These are phyloP conservation scores for Piaya cayana DNA, from an alignment of 2,113 vertebrate genomes.

Conservation along the genomic window DNA sequence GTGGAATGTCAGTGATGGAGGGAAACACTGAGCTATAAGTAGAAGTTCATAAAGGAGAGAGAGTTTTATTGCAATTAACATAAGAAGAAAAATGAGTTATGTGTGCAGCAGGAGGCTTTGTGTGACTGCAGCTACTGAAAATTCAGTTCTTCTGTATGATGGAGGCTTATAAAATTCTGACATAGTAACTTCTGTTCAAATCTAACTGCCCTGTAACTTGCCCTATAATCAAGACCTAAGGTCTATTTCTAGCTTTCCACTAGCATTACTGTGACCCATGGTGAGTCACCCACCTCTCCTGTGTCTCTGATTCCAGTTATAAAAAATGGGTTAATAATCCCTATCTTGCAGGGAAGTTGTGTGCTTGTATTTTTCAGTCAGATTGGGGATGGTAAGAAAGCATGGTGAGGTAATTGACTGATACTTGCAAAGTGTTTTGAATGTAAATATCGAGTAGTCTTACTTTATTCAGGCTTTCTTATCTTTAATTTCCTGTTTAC, in stretches of 20 bases:
- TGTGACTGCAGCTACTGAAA: neutral
- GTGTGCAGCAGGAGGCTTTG: neutral
- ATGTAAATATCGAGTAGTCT: neutral
- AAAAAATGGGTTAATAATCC: constrained; percentile 12
- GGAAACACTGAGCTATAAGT: neutral
- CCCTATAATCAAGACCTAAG: neutral
- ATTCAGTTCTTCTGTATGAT: neutral
- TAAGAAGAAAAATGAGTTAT: neutral
- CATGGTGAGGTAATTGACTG: neutral
- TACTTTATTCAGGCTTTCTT: constrained; percentile 11
- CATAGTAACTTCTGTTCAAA: neutral
- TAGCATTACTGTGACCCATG: neutral
- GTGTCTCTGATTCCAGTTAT: neutral
- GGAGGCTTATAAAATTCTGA: neutral
- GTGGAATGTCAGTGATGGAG: neutral
- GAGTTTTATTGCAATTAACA: neutral
- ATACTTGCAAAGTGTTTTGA: constrained; percentile 8
- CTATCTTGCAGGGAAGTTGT: neutral
- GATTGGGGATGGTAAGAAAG: neutral
- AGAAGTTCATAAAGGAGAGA: neutral
- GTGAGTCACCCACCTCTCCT: neutral
- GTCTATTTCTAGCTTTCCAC: neutral
- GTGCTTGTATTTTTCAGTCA: constrained; percentile 15
- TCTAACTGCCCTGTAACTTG: neutral
- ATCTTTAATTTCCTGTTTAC: constrained; percentile 30